phyloP scores from a whole-genome alignment of 1,140 invertebrate genomes.

The Trachymyrmex cornetzi region DNA sequence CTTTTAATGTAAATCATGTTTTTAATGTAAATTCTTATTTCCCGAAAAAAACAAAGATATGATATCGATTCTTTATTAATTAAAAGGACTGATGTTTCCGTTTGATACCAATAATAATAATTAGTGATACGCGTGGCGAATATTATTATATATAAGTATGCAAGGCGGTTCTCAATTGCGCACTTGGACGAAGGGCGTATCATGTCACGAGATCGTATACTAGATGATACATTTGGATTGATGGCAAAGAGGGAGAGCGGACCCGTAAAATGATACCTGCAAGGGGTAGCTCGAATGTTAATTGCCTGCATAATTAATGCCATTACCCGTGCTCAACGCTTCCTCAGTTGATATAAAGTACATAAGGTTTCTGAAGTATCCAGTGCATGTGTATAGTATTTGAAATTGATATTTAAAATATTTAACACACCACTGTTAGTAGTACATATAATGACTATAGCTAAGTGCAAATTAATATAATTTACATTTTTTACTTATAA shows the following conservation, averaged over 20 bases:
- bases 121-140: conserved; percentile 52
- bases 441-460: neutral
- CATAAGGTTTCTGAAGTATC: neutral
- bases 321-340: conserved; percentile 62
- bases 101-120: conserved; percentile 72
- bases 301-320: conserved; percentile 84
- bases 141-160: conserved; percentile 59
- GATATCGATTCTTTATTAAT: conserved; percentile 28
- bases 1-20: neutral
- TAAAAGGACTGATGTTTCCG: conserved; percentile 65
- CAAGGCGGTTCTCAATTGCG: conserved; percentile 51
- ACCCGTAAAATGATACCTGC: conserved; percentile 79
- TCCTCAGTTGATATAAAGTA: conserved; percentile 31
- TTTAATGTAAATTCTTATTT: neutral
- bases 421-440: neutral
- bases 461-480: neutral
- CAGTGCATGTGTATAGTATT: neutral
- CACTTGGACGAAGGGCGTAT: conserved; percentile 73
- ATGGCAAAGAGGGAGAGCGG: conserved; percentile 75
- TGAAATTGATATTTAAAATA: conserved; percentile 11
- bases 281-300: conserved; percentile 78
- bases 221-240: conserved; percentile 81
- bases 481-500: neutral
- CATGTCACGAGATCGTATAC: conserved; percentile 77
- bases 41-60: neutral